Evolutionary conservation across 1,140 invertebrate genomes (phyloP), one percentile per base, ranked within the genome.

Genomic region (Diorhabda sublineata): DNA sequence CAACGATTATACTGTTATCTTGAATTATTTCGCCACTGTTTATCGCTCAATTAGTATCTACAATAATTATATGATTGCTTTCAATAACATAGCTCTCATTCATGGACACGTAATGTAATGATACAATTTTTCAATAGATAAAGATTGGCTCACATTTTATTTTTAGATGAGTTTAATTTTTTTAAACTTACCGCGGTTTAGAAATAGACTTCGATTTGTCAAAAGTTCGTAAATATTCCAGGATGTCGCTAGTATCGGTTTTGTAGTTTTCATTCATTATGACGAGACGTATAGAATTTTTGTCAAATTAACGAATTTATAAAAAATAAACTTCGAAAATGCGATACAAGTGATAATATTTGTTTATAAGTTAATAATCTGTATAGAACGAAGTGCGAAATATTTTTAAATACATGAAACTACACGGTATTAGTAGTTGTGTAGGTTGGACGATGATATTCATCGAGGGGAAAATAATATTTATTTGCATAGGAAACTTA

Each of bases 391-490:
- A 59, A 11, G n/a, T 26, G 2, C 2, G 6, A 11, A 42, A 56
- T n/a, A n/a, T 56, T 59, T 26, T 42, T 59, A 11, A n/a, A 6
- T 6, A n/a, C 26, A 42, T 11, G 11, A 11, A 11, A 59, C n/a
- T 6, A 59, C 9, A 43, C 41, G 26, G 9, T 43, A n/a, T 41
- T 43, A 61, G 26, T 11, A 7, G 42, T 67, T 72, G 73, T 73
- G 73, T 74, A 74, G 75, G 75, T 69, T 70, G 70, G 73, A 74
- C 75, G 69, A 77, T 77, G 75, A 73, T 69, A 76, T 72, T 76
- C 66, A 71, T 61, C 45, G 67, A 71, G 75, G 72, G 71, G 68
- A 69, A 63, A 58, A 42, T 69, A 42, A 56, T 68, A 70, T 71
- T 71, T 73, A 66, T 67, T 57, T 70, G 70, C 66, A 62, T 64